Percentiles rank a stretch among this genome's conserved stretches.
These are phyloP conservation scores for Sitobion miscanthi DNA, from an alignment of 1,140 invertebrate genomes.

Conservation along the genomic window DNA sequence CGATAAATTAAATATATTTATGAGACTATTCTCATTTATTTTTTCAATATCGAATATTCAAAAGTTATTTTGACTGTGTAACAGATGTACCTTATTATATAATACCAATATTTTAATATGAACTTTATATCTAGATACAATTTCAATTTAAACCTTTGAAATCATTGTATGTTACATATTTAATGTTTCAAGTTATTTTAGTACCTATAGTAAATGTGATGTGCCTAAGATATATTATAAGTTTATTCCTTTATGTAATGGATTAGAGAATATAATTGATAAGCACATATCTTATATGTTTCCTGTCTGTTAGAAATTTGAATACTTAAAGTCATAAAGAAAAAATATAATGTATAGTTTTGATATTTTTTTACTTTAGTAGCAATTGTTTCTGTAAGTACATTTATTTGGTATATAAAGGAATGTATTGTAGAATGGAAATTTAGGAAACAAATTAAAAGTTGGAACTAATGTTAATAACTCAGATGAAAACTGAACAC, in stretches of 20 bases:
- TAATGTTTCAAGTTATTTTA: not conserved
- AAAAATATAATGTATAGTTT: not conserved
- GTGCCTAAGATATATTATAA: not conserved
- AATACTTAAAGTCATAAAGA: not conserved
- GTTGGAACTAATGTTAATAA: not conserved
- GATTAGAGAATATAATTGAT: not conserved
- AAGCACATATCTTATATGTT: not conserved
- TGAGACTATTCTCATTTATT: too few relatives aligned
- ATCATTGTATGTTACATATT: not conserved
- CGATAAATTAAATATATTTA: too few relatives aligned
- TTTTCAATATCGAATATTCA: too few relatives aligned
- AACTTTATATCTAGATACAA: not conserved
- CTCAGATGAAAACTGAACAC: not conserved
- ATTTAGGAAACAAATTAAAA: not conserved
- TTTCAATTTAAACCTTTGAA: not conserved
- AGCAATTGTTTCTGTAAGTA: not conserved
- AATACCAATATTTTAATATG: not conserved
- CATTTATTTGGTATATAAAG: not conserved
- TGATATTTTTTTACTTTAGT: not conserved
- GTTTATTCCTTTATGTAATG: not conserved
- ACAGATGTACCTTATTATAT: too few relatives aligned
- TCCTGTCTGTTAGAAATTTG: not conserved
- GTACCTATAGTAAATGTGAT: too few relatives aligned
- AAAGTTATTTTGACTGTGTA: too few relatives aligned
- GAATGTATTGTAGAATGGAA: not conserved